Conservation (phyloP, 2,113 vertebrate species). For the Ptilonorhynchus violaceus region DNA sequence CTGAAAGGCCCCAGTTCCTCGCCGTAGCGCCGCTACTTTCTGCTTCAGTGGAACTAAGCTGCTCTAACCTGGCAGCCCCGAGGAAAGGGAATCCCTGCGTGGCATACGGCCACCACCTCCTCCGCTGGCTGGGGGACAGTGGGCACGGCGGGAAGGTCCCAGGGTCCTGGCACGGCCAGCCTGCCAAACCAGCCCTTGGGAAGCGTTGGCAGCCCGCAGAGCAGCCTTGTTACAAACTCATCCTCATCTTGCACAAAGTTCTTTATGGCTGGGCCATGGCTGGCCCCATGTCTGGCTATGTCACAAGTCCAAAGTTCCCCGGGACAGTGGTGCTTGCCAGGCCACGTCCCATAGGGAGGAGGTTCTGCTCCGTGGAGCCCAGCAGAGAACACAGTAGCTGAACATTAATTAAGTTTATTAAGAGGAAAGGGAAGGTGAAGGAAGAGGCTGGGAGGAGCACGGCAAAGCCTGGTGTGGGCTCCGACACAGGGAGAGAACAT, state of each 20-base stretch:
- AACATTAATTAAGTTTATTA: neutral
- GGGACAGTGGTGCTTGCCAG: neutral
- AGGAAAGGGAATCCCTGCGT: constrained; percentile 63
- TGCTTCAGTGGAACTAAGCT: neutral
- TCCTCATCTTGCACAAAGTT: neutral
- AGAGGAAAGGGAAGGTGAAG: neutral
- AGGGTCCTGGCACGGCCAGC: constrained; percentile 44
- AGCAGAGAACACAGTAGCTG: neutral
- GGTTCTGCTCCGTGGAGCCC: neutral
- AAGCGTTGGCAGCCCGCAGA: constrained; percentile 32
- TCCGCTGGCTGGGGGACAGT: constrained; percentile 51
- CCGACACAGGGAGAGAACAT: neutral
- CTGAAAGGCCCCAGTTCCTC: neutral
- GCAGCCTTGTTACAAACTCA: neutral
- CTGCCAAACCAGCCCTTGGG: constrained; percentile 57
- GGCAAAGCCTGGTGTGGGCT: neutral
- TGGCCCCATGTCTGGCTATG: neutral
- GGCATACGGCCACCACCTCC: constrained; percentile 55
- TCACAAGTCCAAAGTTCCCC: neutral
- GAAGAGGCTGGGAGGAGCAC: neutral
- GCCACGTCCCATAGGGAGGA: neutral
- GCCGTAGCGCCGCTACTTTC: neutral
- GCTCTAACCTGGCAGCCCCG: constrained; percentile 48
- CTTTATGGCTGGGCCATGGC: neutral
- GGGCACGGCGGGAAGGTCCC: constrained; percentile 27